Conservation (phyloP, 2,797 vertebrate species). For the Gymnoscopelus braueri region DNA sequence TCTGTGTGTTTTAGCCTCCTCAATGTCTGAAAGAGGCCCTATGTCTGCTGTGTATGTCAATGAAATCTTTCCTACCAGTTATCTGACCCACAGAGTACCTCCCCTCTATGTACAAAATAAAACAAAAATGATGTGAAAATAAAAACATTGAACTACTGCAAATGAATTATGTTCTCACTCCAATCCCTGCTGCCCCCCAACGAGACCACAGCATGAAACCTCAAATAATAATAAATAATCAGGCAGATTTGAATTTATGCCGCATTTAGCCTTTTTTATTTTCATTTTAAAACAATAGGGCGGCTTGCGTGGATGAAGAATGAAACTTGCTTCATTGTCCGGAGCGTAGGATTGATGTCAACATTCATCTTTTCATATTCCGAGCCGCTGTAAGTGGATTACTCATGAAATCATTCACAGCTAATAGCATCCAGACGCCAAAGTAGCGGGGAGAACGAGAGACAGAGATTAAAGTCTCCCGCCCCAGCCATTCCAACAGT, state of each 20-base stretch:
- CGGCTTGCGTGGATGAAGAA: slow-evolving; percentile 5
- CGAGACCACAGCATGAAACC: background rate
- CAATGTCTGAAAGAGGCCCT: no score
- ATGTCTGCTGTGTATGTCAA: no score
- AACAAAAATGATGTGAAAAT: no score
- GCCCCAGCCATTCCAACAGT: slow-evolving; percentile 2
- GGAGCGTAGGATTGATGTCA: slow-evolving; percentile 35
- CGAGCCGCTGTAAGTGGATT: slow-evolving; percentile 49
- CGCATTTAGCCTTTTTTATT: background rate
- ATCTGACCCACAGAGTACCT: no score
- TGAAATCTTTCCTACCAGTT: no score
- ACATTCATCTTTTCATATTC: slow-evolving; percentile 49
- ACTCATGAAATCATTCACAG: slow-evolving; percentile 52
- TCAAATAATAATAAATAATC: background rate
- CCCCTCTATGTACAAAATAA: no score
- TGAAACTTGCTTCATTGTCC: slow-evolving; percentile 11
- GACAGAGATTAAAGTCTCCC: slow-evolving; percentile 10
- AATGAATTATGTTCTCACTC: no score
- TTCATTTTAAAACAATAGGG: slow-evolving; percentile 18
- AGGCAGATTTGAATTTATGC: slow-evolving; percentile 21
- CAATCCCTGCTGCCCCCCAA: no score
- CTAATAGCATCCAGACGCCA: slow-evolving; percentile 52
- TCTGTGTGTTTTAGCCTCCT: no score
- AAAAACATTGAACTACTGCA: no score
- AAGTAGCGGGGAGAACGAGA: slow-evolving; percentile 14